phyloP scores from a whole-genome alignment of 2,888 invertebrate species.

The Mythimna albipuncta region DNA sequence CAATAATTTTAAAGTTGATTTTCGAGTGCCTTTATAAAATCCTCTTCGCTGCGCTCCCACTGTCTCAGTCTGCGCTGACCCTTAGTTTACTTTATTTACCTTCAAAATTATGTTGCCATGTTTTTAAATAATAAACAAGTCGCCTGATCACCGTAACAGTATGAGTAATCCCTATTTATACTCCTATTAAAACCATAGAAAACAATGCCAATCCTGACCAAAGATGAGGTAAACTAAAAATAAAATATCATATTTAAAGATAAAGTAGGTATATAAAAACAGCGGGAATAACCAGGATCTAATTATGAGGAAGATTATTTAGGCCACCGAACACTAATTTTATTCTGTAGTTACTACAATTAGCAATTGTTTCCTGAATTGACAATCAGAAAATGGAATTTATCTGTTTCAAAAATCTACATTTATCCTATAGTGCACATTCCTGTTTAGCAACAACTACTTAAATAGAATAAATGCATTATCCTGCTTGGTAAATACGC shows the following conservation, averaged over 20 bases:
- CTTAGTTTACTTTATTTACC: too few species aligned
- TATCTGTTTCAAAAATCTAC: background rate
- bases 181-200: background rate
- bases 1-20: too few species aligned
- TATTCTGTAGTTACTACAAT: background rate
- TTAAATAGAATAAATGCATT: background rate
- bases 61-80: too few species aligned
- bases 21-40: too few species aligned
- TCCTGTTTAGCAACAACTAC: background rate
- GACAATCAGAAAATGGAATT: conserved; percentile 1
- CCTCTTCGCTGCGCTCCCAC: too few species aligned
- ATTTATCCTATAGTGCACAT: background rate
- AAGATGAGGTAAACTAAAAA: background rate
- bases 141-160: background rate
- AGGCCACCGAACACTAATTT: too few species aligned
- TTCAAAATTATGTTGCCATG: background rate
- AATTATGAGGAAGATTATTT: conserved; percentile 3
- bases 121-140: background rate
- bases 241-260: background rate
- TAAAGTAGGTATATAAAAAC: background rate
- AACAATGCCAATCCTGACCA: background rate
- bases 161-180: background rate
- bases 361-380: background rate
- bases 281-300: background rate
- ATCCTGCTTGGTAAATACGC: background rate